Conservation (phyloP, 53 echinoderm and acorn worm genomes). For the Stichopus horrens region DNA sequence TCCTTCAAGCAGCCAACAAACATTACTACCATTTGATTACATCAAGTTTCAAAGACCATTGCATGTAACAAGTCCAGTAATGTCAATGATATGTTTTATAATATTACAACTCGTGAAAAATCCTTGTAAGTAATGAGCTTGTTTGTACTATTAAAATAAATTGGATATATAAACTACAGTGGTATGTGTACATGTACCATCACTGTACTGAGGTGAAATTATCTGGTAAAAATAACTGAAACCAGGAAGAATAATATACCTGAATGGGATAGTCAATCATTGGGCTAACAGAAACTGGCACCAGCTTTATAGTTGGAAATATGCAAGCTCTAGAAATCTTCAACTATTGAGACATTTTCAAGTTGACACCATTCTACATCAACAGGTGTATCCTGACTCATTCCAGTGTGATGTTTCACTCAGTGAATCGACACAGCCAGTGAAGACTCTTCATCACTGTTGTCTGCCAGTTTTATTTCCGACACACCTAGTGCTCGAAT, state of each 20-base stretch:
- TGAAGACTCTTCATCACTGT: no score
- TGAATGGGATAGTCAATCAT: no score
- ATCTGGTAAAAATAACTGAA: no score
- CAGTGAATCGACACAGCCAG: no score
- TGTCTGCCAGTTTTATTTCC: no score
- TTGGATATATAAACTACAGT: not conserved
- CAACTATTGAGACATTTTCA: no score
- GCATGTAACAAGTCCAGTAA: constrained; percentile 23
- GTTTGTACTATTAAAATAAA: constrained; percentile 12
- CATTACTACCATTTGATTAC: constrained; percentile 15
- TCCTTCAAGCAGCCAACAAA: not conserved
- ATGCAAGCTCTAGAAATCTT: no score
- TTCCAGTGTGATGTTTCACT: not conserved
- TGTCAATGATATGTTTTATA: constrained; percentile 31
- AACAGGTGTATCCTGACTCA: not conserved
- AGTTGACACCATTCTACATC: constrained; percentile 1
- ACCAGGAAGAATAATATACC: no score
- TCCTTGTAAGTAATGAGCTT: not conserved
- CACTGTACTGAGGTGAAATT: no score
- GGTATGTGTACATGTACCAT: not conserved
- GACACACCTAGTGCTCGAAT: no score
- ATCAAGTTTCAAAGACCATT: constrained; percentile 8
- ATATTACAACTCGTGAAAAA: constrained; percentile 17
- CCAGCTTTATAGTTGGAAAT: no score
- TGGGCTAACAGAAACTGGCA: no score